Evolutionary conservation across 2,113 vertebrate species (phyloP).

Genomic region (Ptychochromis oligacanthus): DNA sequence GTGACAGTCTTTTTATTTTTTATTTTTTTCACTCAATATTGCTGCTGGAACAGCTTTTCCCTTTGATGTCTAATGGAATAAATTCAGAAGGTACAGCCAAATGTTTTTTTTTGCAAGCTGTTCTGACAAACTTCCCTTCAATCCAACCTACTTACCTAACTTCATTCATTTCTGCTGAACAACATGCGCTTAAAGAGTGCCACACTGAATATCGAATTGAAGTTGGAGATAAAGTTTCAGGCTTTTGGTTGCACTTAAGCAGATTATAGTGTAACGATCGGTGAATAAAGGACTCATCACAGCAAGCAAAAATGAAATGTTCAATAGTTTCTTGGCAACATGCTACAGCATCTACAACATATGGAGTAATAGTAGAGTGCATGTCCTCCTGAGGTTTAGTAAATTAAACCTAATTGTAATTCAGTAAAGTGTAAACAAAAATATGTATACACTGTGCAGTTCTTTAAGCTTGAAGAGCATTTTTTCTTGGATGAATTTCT

Average conservation of each 20-base stretch:
- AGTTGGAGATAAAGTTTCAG: conserved; percentile 48
- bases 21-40: no score
- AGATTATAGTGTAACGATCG: conserved; percentile 41
- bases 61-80: neutral
- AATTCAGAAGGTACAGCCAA: neutral
- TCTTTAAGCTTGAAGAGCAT: neutral
- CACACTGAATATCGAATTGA: conserved; percentile 14
- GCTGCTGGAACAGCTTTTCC: neutral
- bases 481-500: neutral
- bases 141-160: neutral
- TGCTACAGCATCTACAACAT: neutral
- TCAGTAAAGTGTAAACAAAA: neutral
- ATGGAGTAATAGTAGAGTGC: neutral
- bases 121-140: neutral
- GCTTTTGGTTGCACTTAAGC: conserved; percentile 51
- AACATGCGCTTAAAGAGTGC: neutral
- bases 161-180: neutral
- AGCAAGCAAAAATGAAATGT: conserved; percentile 52
- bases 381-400: neutral
- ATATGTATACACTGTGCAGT: no score
- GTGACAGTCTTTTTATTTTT: conserved; percentile 25
- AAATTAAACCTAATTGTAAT: conserved; percentile 1
- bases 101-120: neutral
- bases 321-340: conserved; percentile 23
- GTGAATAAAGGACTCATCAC: conserved; percentile 32